Conservation (phyloP, 2,113 vertebrate species). For the Chaetodon trifascialis region DNA sequence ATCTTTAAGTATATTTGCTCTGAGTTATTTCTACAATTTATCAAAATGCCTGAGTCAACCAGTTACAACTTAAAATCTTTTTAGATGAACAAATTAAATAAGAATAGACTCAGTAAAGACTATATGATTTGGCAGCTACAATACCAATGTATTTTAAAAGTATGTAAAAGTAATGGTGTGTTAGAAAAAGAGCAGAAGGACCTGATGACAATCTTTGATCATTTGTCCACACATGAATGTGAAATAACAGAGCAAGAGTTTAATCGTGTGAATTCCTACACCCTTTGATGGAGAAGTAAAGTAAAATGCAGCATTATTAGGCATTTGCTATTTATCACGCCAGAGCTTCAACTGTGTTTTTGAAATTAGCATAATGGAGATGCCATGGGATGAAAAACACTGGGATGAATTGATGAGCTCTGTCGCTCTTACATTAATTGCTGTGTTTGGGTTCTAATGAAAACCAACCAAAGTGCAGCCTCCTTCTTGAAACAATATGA, state of each 20-base stretch:
- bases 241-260: slow-evolving; percentile 8
- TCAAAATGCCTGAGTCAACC: neutral
- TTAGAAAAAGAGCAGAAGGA: neutral
- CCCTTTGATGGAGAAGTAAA: slow-evolving; percentile 3
- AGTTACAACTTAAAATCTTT: neutral
- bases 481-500: neutral
- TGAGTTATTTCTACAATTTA: neutral
- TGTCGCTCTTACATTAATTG: slow-evolving; percentile 4
- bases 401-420: slow-evolving; percentile 15
- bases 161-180: neutral
- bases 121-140: neutral
- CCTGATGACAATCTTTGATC: neutral
- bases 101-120: neutral
- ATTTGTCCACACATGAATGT: neutral
- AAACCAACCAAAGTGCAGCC: neutral
- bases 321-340: slow-evolving; percentile 7
- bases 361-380: slow-evolving; percentile 10
- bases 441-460: slow-evolving; percentile 1
- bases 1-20: neutral
- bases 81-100: neutral
- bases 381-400: slow-evolving; percentile 21
- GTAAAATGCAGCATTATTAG: neutral
- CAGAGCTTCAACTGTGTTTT: neutral
- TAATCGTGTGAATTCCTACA: slow-evolving; percentile 12
- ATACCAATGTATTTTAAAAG: neutral